Percentiles rank a stretch among this genome's conserved stretches.
Evolutionary conservation across 2,797 vertebrate genomes (phyloP).

Genomic region (Sebastes oblongus): DNA sequence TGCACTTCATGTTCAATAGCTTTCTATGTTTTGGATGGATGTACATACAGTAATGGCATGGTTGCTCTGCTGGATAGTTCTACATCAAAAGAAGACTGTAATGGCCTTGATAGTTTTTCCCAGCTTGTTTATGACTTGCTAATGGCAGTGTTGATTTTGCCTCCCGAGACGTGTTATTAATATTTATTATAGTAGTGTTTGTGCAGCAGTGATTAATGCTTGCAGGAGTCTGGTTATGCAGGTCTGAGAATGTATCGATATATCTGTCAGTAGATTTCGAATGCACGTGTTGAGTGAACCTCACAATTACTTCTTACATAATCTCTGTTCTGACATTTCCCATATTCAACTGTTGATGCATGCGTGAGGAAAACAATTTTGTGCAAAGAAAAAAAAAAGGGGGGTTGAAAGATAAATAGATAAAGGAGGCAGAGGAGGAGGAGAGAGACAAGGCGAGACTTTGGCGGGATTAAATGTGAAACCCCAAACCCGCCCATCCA

Average conservation of each 20-base stretch:
- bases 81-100: not conserved
- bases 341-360: not conserved
- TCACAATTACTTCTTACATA: not conserved
- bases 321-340: not conserved
- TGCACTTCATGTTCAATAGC: not conserved
- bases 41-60: not conserved
- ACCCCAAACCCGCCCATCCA: slow-evolving; percentile 2
- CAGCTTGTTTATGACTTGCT: slow-evolving; percentile 21
- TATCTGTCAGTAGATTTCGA: not conserved
- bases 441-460: slow-evolving; percentile 2
- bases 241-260: not conserved
- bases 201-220: slow-evolving; percentile 33
- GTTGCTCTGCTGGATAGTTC: not conserved
- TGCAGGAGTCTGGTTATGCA: not conserved
- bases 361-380: not conserved
- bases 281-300: not conserved
- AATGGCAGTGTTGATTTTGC: slow-evolving; percentile 22
- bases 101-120: not conserved
- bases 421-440: not conserved
- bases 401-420: not conserved
- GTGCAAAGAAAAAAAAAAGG: not conserved
- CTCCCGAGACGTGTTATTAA: not conserved
- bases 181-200: slow-evolving; percentile 44
- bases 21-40: not conserved
- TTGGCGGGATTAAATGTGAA: slow-evolving; percentile 27